Base-by-base conservation (phyloP, 1,140 invertebrate genomes). In the Drosophila subobscura region DNA sequence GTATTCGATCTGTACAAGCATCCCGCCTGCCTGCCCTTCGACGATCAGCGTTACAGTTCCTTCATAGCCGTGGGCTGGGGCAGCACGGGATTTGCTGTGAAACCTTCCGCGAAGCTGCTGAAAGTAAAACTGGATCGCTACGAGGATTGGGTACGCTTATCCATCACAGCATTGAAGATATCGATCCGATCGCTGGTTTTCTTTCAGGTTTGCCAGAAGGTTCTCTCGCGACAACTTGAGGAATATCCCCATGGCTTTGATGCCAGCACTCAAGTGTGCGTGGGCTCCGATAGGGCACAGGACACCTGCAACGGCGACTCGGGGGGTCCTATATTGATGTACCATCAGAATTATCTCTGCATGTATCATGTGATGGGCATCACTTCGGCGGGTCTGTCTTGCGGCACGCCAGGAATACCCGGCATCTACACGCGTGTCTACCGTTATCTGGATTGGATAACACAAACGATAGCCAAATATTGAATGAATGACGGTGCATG, bases 191-290 rank as follows among this genome's bases (percentile, higher is more conserved):
- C 6, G 0, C 4, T 25, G 1, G 46, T 12, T 22, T 7, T 10
- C 10, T 3, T 46, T 0, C 16, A 84, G 75, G 50, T 75, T 10
- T 93, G 89, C 78, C 80, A 57, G 89, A 92, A 14, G 50, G 73
- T 44, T 77, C 70, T 50, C 64, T 50, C 60, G 7, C 50, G 65
- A 0, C 37, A 42, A 10, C 22, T 59, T 6, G 80, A 90, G 14
- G 90, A 81, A 91, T 92, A 92, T 33, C 91, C 63, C 70, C 77
- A 63, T 72, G 93, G 93, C 0, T 92, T 94, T 14, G 41, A 92
- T 10, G 70, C 90, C 1, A 84, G 91, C 0, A 92, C 92, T 60
- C 93, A 93, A 80, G 77, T 96, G n/a, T 96, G 96, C 89, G 95
- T 95, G 25, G 96, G 96, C 10, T 93, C 91, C 20, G 90, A 94